These are phyloP conservation scores for Holcopasites calliopsidis DNA, from an alignment of 1,140 invertebrate species.

Conservation along the genomic window DNA sequence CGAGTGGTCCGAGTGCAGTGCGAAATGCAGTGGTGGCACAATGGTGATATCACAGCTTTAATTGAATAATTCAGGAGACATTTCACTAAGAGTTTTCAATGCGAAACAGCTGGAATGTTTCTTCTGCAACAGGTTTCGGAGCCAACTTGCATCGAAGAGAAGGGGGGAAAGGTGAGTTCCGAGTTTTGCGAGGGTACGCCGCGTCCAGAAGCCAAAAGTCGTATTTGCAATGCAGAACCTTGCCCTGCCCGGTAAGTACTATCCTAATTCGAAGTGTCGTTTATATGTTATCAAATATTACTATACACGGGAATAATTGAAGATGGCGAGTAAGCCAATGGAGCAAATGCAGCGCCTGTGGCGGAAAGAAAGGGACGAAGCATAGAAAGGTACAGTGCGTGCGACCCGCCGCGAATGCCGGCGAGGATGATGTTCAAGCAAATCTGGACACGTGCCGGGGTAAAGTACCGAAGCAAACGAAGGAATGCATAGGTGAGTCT, in stretches of 20 bases:
- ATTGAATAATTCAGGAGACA: no score
- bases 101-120: no score
- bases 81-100: no score
- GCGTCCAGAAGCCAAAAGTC: conserved; percentile 70
- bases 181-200: conserved; percentile 72
- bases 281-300: not conserved
- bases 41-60: conserved; percentile 64
- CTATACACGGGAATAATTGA: conserved; percentile 29
- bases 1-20: conserved; percentile 76
- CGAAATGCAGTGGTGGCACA: conserved; percentile 78
- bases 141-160: conserved; percentile 76
- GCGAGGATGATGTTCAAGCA: conserved; percentile 75
- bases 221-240: conserved; percentile 75
- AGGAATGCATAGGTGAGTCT: conserved; percentile 69
- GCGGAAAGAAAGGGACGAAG: conserved; percentile 73
- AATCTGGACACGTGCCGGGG: conserved; percentile 75
- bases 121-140: conserved; percentile 75
- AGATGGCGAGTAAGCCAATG: conserved; percentile 80
- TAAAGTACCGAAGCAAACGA: conserved; percentile 64
- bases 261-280: not conserved
- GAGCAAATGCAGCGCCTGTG: conserved; percentile 79
- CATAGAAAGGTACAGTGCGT: conserved; percentile 78
- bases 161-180: conserved; percentile 74
- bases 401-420: conserved; percentile 69
- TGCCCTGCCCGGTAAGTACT: conserved; percentile 76